A percentile compares a stretch with the other conserved stretches of the same genome.
Conservation (phyloP, 2,113 vertebrate genomes). For the Morone chrysops region DNA sequence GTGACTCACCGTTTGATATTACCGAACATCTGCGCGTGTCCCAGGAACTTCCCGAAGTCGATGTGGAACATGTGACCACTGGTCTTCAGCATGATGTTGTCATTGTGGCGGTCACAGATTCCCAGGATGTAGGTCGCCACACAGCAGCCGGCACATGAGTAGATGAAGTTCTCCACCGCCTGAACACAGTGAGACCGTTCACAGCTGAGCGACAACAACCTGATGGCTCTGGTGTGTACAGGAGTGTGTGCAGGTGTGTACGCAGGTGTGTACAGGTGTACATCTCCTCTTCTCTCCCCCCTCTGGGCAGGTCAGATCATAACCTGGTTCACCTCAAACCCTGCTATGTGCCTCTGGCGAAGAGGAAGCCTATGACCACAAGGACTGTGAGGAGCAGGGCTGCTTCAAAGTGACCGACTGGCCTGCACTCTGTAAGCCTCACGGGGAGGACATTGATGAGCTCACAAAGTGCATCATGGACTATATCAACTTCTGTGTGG, state of each 20-base stretch:
- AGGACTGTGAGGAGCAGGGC: too few relatives aligned
- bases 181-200: slow-evolving; percentile 55
- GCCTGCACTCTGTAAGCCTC: too few relatives aligned
- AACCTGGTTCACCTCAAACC: too few relatives aligned
- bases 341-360: too few relatives aligned
- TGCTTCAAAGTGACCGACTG: too few relatives aligned
- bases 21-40: slow-evolving; percentile 98
- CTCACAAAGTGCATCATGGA: too few relatives aligned
- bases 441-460: too few relatives aligned
- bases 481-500: too few relatives aligned
- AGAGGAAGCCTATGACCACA: too few relatives aligned
- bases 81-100: slow-evolving; percentile 99
- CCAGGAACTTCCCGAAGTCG: slow-evolving; percentile 97
- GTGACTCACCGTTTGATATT: slow-evolving; percentile 94
- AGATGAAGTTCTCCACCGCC: slow-evolving; percentile 99
- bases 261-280: too few relatives aligned
- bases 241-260: slow-evolving; percentile 80
- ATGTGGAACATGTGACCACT: slow-evolving; percentile 99
- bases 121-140: slow-evolving; percentile 98
- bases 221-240: neutral
- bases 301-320: too few relatives aligned
- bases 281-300: too few relatives aligned
- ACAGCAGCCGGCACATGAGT: slow-evolving; percentile 96
- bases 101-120: slow-evolving; percentile 97
- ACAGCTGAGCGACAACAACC: neutral